A percentile compares a stretch with the other conserved stretches of the same genome.
Evolutionary conservation across 2,888 invertebrate genomes (phyloP).

Genomic region (Caenorhabditis auriculariae): DNA sequence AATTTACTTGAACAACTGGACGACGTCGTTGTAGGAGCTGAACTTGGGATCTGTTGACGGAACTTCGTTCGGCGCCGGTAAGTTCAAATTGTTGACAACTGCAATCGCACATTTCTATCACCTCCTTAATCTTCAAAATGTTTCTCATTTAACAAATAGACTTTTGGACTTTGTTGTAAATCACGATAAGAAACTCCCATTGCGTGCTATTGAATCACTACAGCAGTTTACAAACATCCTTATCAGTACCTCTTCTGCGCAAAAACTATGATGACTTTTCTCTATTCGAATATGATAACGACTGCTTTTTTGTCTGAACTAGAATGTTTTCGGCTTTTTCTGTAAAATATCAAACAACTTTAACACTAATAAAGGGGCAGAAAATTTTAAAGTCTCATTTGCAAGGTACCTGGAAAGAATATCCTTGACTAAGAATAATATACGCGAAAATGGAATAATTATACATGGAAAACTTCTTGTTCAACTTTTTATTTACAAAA

Average conservation of each 20-base stretch:
- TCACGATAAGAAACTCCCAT: neutral
- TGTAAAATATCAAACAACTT: neutral
- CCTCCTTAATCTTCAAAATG: neutral
- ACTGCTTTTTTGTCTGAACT: neutral
- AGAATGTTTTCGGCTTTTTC: neutral
- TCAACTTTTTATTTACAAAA: too few species aligned
- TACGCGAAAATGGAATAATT: too few species aligned
- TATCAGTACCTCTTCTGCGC: too few species aligned
- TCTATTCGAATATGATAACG: neutral
- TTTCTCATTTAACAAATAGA: neutral
- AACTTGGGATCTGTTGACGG: constrained; percentile 6
- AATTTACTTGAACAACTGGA: constrained; percentile 15
- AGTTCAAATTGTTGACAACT: neutral
- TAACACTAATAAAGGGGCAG: neutral
- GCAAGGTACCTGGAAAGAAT: neutral
- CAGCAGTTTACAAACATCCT: too few species aligned
- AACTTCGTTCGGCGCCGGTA: neutral
- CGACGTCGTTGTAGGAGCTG: constrained; percentile 8
- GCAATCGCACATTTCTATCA: neutral
- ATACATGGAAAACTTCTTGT: too few species aligned
- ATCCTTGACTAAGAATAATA: too few species aligned
- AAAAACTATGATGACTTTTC: too few species aligned
- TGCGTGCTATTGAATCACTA: too few species aligned
- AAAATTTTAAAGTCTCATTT: neutral
- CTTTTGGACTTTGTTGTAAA: neutral